Percentiles rank a stretch among this genome's conserved stretches.
phyloP scores from a whole-genome alignment of 2,888 invertebrate genomes.

The Mesoligia furuncula region DNA sequence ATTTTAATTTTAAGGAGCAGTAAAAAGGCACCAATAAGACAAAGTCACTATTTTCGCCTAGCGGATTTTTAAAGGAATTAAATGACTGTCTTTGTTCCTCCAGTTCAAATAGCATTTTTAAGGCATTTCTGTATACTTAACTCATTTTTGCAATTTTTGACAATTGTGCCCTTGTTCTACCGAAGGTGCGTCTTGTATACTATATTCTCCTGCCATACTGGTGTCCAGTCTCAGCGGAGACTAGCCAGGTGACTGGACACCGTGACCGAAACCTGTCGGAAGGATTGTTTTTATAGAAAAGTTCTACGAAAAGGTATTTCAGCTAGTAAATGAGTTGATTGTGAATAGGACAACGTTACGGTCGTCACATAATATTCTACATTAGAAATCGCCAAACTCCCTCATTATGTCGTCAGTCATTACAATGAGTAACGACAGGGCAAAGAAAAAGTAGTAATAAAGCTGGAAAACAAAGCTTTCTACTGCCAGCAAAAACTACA shows the following conservation, averaged over 20 bases:
- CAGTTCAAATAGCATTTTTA: too few species aligned
- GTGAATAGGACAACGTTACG: neutral
- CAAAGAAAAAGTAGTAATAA: constrained; percentile 13
- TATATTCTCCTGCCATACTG: neutral
- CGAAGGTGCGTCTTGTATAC: too few species aligned
- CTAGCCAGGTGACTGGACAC: neutral
- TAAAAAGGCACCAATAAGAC: too few species aligned
- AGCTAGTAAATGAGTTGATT: neutral
- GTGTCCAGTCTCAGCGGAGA: neutral
- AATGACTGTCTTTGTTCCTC: too few species aligned
- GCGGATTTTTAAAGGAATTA: too few species aligned
- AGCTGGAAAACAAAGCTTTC: constrained; percentile 19
- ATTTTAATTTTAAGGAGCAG: too few species aligned
- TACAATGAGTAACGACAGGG: neutral
- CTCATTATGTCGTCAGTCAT: neutral
- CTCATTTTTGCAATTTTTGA: too few species aligned
- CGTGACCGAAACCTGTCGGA: neutral
- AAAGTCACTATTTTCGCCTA: too few species aligned
- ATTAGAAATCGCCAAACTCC: neutral
- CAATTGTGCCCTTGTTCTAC: too few species aligned
- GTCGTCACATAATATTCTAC: neutral
- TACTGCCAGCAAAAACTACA: constrained; percentile 33
- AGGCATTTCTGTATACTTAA: too few species aligned
- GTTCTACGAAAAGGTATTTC: neutral
- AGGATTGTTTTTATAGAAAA: neutral